A percentile compares a stretch with the other conserved stretches of the same genome.
Evolutionary conservation across 2,888 invertebrate genomes (phyloP).

Genomic region (Azorinus chamasolen): DNA sequence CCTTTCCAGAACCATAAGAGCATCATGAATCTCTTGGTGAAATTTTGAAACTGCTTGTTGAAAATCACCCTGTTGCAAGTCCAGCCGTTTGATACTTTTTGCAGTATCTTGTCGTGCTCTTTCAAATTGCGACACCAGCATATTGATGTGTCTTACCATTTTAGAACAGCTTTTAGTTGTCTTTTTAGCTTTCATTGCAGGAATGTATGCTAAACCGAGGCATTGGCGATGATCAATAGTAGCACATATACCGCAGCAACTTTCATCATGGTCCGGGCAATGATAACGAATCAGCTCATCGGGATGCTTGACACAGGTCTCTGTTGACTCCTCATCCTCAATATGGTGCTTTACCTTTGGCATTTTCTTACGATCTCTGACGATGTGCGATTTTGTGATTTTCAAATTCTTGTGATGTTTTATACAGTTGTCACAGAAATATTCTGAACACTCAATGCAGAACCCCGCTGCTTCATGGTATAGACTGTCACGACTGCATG

Average conservation of each 20-base stretch:
- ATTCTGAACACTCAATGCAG: constrained; percentile 60
- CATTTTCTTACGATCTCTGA: constrained; percentile 54
- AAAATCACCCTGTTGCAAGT: constrained; percentile 46
- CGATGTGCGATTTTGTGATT: constrained; percentile 56
- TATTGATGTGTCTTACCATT: constrained; percentile 51
- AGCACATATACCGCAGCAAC: constrained; percentile 56
- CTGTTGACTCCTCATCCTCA: constrained; percentile 42
- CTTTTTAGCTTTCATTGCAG: constrained; percentile 56
- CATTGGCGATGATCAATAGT: constrained; percentile 58
- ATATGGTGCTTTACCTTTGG: constrained; percentile 44
- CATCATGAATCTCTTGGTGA: constrained; percentile 49
- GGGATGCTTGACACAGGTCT: constrained; percentile 42
- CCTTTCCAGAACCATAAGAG: constrained; percentile 37
- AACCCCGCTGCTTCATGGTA: constrained; percentile 56
- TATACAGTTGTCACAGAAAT: constrained; percentile 57
- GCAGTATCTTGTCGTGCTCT: constrained; percentile 42
- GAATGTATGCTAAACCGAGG: constrained; percentile 46
- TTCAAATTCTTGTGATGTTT: constrained; percentile 64
- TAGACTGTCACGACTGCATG: constrained; percentile 50
- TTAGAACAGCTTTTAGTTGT: constrained; percentile 43
- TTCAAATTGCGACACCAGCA: constrained; percentile 41
- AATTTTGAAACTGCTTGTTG: constrained; percentile 45
- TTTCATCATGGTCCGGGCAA: constrained; percentile 56
- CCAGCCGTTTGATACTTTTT: constrained; percentile 32
- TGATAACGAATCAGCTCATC: constrained; percentile 50